Conservation (phyloP, 2,797 vertebrate species). For the Characodon lateralis region DNA sequence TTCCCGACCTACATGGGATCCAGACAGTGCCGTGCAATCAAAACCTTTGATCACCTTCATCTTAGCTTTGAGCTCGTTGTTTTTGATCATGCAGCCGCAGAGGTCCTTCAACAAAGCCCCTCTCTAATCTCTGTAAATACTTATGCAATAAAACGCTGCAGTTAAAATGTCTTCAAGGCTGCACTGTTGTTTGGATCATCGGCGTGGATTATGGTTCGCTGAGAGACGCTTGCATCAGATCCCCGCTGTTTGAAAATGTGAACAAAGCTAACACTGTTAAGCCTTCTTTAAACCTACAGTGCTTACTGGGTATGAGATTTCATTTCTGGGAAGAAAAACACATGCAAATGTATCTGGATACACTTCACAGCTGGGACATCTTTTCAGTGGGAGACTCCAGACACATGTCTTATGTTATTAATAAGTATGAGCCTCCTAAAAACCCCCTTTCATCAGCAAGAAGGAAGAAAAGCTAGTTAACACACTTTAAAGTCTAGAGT, state of each 20-base stretch:
- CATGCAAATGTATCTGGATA: not conserved
- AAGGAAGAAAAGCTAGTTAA: not conserved
- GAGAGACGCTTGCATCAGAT: conserved; percentile 36
- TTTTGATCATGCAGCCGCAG: conserved; percentile 33
- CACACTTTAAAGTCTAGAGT: not conserved
- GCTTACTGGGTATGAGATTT: conserved; percentile 22
- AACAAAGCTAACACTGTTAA: conserved; percentile 21
- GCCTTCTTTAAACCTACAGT: conserved; percentile 33
- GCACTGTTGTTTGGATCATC: conserved; percentile 35
- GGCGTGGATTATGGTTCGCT: conserved; percentile 25
- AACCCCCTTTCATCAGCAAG: not conserved
- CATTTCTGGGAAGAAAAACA: conserved; percentile 27
- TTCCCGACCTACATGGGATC: not conserved
- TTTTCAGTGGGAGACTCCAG: conserved; percentile 2
- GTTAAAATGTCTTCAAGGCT: conserved; percentile 28
- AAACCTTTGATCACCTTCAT: conserved; percentile 41
- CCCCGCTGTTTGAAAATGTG: conserved; percentile 21
- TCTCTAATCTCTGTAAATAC: conserved; percentile 42
- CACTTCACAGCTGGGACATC: not conserved
- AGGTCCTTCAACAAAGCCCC: conserved; percentile 12
- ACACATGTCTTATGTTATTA: not conserved
- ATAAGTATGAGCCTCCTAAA: not conserved
- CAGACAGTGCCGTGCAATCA: conserved; percentile 1
- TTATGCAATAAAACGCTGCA: conserved; percentile 5
- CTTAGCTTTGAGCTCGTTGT: conserved; percentile 10